A percentile compares a stretch with the other conserved stretches of the same genome.
Evolutionary conservation across 1,140 invertebrate species (phyloP).

Genomic region (Orius insidiosus): DNA sequence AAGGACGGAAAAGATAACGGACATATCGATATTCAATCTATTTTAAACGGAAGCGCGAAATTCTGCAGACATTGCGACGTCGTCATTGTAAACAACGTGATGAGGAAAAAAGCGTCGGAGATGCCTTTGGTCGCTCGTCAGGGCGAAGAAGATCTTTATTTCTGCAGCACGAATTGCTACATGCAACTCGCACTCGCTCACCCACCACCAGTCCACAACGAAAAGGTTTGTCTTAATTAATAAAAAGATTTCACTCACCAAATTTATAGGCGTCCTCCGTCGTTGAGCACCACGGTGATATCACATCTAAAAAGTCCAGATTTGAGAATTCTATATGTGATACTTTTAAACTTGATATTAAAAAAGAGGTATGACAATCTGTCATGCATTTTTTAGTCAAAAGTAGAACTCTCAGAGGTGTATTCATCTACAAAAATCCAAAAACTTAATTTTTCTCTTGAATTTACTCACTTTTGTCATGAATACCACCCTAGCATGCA

Average conservation of each 20-base stretch:
- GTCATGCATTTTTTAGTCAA: too few relatives aligned
- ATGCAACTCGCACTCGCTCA: constrained; percentile 59
- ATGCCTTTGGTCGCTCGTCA: constrained; percentile 51
- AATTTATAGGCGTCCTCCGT: constrained; percentile 35
- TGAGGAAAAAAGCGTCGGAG: constrained; percentile 64
- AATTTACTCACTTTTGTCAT: too few relatives aligned
- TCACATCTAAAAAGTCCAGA: constrained; percentile 4
- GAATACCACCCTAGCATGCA: too few relatives aligned
- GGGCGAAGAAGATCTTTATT: constrained; percentile 54
- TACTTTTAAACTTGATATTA: too few relatives aligned
- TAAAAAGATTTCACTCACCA: not conserved
- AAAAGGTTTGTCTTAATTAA: constrained; percentile 31
- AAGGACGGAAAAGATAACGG: constrained; percentile 65
- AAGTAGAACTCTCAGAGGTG: too few relatives aligned
- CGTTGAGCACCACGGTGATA: constrained; percentile 34
- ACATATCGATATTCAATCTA: constrained; percentile 72
- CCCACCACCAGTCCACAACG: constrained; percentile 21
- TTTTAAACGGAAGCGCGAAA: constrained; percentile 70
- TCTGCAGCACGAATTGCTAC: constrained; percentile 72
- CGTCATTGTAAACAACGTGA: constrained; percentile 63
- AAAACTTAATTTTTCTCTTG: too few relatives aligned
- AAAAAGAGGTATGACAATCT: too few relatives aligned
- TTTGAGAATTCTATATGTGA: not conserved
- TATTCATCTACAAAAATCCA: too few relatives aligned
- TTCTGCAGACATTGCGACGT: constrained; percentile 86